A percentile compares a stretch with the other conserved stretches of the same genome.
Conservation (phyloP, 2,797 vertebrate species). For the Helostoma temminkii region DNA sequence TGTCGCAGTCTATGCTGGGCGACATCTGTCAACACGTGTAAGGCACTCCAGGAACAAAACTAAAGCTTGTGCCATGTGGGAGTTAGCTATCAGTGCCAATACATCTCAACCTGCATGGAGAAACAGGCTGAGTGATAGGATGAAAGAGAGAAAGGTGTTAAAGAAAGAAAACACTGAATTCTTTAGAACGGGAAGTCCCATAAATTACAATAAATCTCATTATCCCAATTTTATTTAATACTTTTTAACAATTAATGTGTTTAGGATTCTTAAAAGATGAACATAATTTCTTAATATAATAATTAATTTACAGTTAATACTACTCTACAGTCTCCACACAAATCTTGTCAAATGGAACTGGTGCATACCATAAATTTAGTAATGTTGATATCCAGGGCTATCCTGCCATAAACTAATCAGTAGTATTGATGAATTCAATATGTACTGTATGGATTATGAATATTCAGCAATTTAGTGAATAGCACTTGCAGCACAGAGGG, state of each 20-base stretch:
- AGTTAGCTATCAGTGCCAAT: constrained; percentile 70
- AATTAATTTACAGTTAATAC: no score
- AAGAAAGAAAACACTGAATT: background rate
- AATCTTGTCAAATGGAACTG: constrained; percentile 26
- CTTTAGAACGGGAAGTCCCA: background rate
- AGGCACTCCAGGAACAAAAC: constrained; percentile 72
- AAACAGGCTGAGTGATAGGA: constrained; percentile 15
- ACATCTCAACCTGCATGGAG: constrained; percentile 55
- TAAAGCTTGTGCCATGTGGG: constrained; percentile 63
- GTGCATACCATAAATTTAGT: constrained; percentile 25
- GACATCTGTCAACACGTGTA: constrained; percentile 84
- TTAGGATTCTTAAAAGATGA: constrained; percentile 20
- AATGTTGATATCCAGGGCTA: constrained; percentile 39
- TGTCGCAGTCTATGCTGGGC: constrained; percentile 69
- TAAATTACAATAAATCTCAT: constrained; percentile 9
- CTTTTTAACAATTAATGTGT: constrained; percentile 10
- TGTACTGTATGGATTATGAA: constrained; percentile 53
- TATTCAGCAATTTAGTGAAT: constrained; percentile 56
- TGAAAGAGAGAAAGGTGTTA: background rate
- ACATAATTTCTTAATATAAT: constrained; percentile 11
- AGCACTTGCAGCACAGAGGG: constrained; percentile 28
- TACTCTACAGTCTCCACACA: background rate
- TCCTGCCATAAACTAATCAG: constrained; percentile 53
- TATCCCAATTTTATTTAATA: constrained; percentile 14
- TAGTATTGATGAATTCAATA: constrained; percentile 54